Evolutionary conservation across 2,113 vertebrate species (phyloP).

Genomic region (Ptilonorhynchus violaceus): DNA sequence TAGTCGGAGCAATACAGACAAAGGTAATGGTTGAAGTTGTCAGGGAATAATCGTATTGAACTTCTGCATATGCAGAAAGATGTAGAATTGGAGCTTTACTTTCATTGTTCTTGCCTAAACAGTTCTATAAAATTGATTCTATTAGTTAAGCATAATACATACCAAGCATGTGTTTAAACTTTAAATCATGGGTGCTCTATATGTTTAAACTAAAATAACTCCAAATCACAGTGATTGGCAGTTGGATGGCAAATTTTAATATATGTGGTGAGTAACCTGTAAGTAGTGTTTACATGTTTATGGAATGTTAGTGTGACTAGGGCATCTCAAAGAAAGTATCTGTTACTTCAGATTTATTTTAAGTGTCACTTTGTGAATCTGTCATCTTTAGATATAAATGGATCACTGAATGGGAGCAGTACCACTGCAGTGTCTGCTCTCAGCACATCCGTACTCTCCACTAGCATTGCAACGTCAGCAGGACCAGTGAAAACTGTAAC

Average conservation of each 20-base stretch:
- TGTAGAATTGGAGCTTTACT: neutral
- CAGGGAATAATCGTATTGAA: neutral
- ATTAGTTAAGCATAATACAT: neutral
- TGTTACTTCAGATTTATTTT: neutral
- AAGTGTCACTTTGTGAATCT: neutral
- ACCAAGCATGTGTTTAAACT: neutral
- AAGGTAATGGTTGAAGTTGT: constrained; percentile 78
- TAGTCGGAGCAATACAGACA: constrained; percentile 77
- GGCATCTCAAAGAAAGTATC: neutral
- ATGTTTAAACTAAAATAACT: neutral
- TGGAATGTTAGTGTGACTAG: neutral
- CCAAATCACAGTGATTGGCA: neutral
- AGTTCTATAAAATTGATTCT: neutral
- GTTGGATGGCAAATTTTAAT: neutral
- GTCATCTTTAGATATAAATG: constrained; percentile 78
- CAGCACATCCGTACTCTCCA: constrained; percentile 76
- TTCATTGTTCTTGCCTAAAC: neutral
- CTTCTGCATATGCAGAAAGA: neutral
- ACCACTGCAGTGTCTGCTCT: constrained; percentile 74
- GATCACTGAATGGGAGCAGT: constrained; percentile 82
- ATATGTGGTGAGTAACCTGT: neutral
- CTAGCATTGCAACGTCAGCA: constrained; percentile 68
- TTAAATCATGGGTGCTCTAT: neutral
- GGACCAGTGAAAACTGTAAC: constrained; percentile 74
- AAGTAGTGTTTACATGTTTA: neutral